A percentile compares a stretch with the other conserved stretches of the same genome.
These are phyloP conservation scores for Pterocles gutturalis DNA, from an alignment of 2,113 vertebrate genomes.

Conservation along the genomic window DNA sequence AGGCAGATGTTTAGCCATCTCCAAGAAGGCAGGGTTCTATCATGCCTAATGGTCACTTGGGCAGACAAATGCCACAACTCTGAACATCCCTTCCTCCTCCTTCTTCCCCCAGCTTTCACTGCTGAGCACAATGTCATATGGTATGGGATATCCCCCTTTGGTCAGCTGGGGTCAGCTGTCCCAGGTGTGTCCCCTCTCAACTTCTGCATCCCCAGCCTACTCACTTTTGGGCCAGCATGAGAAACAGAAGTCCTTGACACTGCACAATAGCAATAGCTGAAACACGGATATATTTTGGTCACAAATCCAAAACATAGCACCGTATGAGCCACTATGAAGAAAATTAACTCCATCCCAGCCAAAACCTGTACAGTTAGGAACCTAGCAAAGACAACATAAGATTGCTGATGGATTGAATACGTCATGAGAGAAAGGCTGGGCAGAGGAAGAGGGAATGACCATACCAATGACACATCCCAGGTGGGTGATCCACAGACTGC, in stretches of 20 bases:
- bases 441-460: not conserved
- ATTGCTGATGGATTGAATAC: not conserved
- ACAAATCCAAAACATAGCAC: not conserved
- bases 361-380: not conserved
- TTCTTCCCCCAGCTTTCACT: not conserved
- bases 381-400: not conserved
- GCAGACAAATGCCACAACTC: not conserved
- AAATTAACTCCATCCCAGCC: not conserved
- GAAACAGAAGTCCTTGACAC: not conserved
- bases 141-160: not conserved
- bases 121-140: not conserved
- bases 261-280: not conserved
- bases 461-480: not conserved
- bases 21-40: not conserved
- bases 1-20: not conserved
- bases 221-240: rapidly evolving
- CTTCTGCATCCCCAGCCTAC: not conserved
- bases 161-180: too few species aligned
- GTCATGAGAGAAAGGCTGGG: not conserved
- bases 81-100: not conserved
- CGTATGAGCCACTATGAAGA: not conserved
- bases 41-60: rapidly evolving
- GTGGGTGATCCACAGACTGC: not conserved
- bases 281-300: not conserved
- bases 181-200: not conserved